Base-by-base conservation (phyloP, 2,797 vertebrate genomes). In the Eospalax fontanierii region DNA sequence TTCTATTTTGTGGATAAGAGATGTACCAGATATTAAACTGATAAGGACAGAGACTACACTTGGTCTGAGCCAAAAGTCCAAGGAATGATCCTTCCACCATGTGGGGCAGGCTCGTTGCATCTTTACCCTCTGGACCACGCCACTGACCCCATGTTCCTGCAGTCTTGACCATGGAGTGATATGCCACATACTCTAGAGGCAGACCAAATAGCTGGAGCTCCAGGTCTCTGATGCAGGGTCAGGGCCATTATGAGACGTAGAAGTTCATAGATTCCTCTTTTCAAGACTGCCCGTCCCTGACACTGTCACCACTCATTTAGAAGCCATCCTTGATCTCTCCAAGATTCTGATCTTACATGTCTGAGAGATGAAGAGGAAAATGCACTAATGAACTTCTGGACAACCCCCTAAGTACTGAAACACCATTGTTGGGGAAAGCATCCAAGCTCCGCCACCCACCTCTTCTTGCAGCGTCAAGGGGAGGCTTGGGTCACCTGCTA, bases 151-250 rank as follows among this genome's bases (percentile, higher is more conserved):
- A 7, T 46, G 88, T 63, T 10, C 24, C 79, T 43, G 1, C 75
- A 65, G 71, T 76, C 26, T 26, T 28, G 73, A 59, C 33, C 50
- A 43, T 2, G 16, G 61, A 82, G 8, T 16, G 16, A 6, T 33
- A 40, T 2, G 24, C n/a, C 7, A 28, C 21, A 71, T 0, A 4
- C 4, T 2, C 43, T 46, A 1, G 11, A 12, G 19, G n/a, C 4
- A 22, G 9, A 10, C 2, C 2, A 24, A n/a, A n/a, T n/a, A n/a
- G n/a, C 0, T 10, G 21, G 30, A 22, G 6, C 4, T 2, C 28
- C 26, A 18, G 35, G 43, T 28, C n/a, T 86, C 8, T 18, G 12
- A 5, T 35, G 12, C 43, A 76, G 26, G 22, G 12, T 33, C 19
- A 11, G 1, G 19, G 46, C 46, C 22, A 28, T 54, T 33, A 19